These are phyloP conservation scores for Ginglymostoma cirratum DNA, from an alignment of 2,113 vertebrate genomes.

Conservation along the genomic window DNA sequence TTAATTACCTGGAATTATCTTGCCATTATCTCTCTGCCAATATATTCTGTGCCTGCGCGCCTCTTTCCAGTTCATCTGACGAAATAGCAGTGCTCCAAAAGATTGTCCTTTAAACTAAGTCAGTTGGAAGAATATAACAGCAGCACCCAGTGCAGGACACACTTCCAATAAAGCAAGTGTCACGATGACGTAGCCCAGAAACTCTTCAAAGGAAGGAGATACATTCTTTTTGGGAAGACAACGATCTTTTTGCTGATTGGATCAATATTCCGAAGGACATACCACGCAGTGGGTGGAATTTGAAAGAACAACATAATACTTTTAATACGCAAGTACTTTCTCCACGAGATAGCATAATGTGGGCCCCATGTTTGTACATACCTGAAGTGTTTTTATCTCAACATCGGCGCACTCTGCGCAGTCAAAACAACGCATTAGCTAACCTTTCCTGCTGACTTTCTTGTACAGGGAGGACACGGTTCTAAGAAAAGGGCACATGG, in stretches of 20 bases:
- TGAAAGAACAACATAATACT: not conserved
- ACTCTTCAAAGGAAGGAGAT: too few species aligned
- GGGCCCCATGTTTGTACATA: not conserved
- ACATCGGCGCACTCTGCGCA: not conserved
- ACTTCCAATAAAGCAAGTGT: not conserved
- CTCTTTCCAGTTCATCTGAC: too few species aligned
- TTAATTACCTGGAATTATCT: too few species aligned
- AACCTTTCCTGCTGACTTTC: not conserved
- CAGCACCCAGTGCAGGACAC: not conserved
- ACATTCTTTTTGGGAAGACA: too few species aligned
- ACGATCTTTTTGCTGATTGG: too few species aligned
- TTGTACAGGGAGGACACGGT: not conserved
- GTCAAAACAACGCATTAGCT: not conserved
- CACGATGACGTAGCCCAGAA: not conserved
- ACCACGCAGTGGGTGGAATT: slow-evolving; percentile 7
- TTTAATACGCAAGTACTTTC: too few species aligned
- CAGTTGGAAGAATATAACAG: too few species aligned
- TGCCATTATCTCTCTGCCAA: too few species aligned
- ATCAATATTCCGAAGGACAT: slow-evolving; percentile 25
- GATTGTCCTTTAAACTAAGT: too few species aligned
- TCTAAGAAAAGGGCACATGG: not conserved
- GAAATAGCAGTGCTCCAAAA: too few species aligned
- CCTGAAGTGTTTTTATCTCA: not conserved
- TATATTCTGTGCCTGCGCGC: too few species aligned
- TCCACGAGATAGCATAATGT: not conserved